Base-by-base conservation (phyloP, 64 coral and sea anemone species). In the Pachyseris speciosa region DNA sequence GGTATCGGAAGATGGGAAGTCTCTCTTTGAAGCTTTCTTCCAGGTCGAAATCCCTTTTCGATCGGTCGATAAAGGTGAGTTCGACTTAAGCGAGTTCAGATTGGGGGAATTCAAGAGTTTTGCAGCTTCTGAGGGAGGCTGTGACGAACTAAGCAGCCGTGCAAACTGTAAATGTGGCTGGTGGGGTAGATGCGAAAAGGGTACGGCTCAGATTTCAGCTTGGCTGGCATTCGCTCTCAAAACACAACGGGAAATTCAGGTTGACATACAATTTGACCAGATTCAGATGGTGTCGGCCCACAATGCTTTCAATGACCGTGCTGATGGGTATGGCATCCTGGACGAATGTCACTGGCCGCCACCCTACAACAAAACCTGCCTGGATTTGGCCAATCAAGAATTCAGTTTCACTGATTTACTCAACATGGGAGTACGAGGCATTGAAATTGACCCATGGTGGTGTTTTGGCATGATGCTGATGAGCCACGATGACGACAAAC, bases 371-470 rank as follows among this genome's bases (percentile, higher is more conserved):
- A 39, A 69, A 37, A 39, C 50, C n/a, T 97, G 95, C 47, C 61
- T 97, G 69, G 91, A 90, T 58, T 48, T 97, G 15, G 95, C 95
- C 69, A 97, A 97, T 93, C 95, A 97, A 71, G 95, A 97, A 55
- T 96, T 96, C 9, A 96, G 95, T 53, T 94, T 96, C 39, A 96
- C 95, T 25, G 95, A 97, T 53, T 40, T 90, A 27, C 66, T 97
- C 3, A 37, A 97, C 78, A 93, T 96, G 95, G 95, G 95, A n/a
- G 84, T 93, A 1, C 67, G 95, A 24, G 91, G 78, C 29, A 32
- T 96, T 44, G 95, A 96, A 65, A 86, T 96, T 47, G 95, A 96
- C 33, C 95, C 95, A 11, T 96, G 95, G 95, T 96, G 95, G 95
- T 96, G 95, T 32, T 96, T 96, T 66, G 95, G 78, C 3, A 96